Evolutionary conservation across 2,888 invertebrate species (phyloP), one percentile per base, ranked within the genome.

Genomic region (Vesta saturnalis): DNA sequence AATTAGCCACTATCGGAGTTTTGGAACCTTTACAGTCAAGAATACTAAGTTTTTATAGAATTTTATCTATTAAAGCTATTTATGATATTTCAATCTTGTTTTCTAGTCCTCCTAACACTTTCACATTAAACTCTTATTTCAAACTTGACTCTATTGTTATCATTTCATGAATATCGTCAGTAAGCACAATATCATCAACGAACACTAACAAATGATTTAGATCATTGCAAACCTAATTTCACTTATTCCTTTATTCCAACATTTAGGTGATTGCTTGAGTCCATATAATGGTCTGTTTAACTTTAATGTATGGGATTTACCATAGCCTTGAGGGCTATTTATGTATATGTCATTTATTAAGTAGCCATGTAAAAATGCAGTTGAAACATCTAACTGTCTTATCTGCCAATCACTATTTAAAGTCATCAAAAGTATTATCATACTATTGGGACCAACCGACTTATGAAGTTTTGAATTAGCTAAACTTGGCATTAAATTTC

Each of bases 301-400:
- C 14, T 55, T 55, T 23, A 55, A 55, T 18, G 18, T 18, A n/a
- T 12, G 6, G n/a, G n/a, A n/a, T n/a, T n/a, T n/a, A n/a, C n/a
- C n/a, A n/a, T n/a, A 49, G 8, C 54, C 56, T 22, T 58, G 30
- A 18, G 43, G 60, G 12, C 30, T 52, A 21, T 18, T 49, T 12
- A 49, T 64, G 10, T 23, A 57, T n/a, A n/a, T 16, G 15, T 70
- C 60, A 8, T 47, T 21, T 14, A 19, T 21, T 15, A 72, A 30
- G 5, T 22, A 56, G 12, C 67, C 68, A 67, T 72, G 57, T 16
- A 70, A 35, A 54, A 67, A 72, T 2, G 61, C 60, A 19, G 55
- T 65, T 39, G 60, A 46, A 6, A 69, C 16, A 55, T 69, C 69
- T 12, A 67, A 14, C 60, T 66, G 69, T 14, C 59, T 55, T 4